Conservation (phyloP, 2,797 vertebrate genomes). For the Coranthus polyacanthus region DNA sequence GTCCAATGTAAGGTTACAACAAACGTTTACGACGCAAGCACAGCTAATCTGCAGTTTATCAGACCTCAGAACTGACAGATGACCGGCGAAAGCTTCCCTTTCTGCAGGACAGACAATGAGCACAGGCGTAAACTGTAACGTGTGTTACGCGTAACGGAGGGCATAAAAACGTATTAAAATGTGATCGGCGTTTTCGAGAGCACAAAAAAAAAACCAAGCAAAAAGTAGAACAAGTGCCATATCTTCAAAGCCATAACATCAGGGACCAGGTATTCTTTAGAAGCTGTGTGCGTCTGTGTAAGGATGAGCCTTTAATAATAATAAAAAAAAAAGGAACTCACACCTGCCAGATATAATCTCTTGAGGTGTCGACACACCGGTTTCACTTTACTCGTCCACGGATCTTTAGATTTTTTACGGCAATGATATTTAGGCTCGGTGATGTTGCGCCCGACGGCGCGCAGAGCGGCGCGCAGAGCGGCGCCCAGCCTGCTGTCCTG, state of each 20-base stretch:
- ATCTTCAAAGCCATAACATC: conserved; percentile 31
- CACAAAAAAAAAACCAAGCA: conserved; percentile 27
- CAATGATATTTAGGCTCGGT: conserved; percentile 6
- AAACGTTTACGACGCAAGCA: conserved; percentile 64
- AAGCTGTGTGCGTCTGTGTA: conserved; percentile 14
- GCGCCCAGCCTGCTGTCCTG: conserved; percentile 48
- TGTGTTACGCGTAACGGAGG: neutral
- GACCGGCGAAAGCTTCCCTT: conserved; percentile 37
- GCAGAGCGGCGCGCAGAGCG: conserved; percentile 9
- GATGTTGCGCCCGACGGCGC: conserved; percentile 5
- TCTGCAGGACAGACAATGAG: conserved; percentile 62
- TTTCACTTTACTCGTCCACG: conserved; percentile 9
- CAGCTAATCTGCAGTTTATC: conserved; percentile 42
- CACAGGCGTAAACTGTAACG: conserved; percentile 6
- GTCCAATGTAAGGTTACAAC: conserved; percentile 55
- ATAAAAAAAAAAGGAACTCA: neutral
- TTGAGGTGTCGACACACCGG: conserved; percentile 41
- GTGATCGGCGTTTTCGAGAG: neutral
- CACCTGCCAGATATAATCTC: conserved; percentile 4
- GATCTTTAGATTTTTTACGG: neutral
- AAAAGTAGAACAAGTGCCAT: conserved; percentile 34
- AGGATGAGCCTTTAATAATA: too few relatives aligned
- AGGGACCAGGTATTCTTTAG: conserved; percentile 42
- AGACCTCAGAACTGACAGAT: conserved; percentile 55
- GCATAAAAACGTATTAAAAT: neutral